phyloP scores from a whole-genome alignment of 1,140 invertebrate species.

The Tenebrio molitor region DNA sequence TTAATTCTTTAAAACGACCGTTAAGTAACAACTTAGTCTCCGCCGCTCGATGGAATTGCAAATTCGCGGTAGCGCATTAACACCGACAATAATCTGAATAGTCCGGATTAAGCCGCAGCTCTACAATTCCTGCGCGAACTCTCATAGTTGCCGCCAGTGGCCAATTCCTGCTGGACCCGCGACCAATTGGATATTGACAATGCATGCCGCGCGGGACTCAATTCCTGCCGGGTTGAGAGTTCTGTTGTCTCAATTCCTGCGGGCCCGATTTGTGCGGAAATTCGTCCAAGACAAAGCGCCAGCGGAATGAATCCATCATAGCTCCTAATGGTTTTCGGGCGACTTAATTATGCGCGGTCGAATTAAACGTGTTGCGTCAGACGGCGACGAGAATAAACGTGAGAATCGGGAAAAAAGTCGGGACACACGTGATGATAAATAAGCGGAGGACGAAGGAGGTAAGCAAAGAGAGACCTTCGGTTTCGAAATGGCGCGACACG shows the following conservation, averaged over 20 bases:
- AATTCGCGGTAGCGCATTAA: too few relatives aligned
- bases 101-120: too few relatives aligned
- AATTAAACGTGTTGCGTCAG: not conserved
- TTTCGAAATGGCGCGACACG: slow-evolving; percentile 8
- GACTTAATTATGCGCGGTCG: slow-evolving; percentile 20
- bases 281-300: slow-evolving; percentile 28
- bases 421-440: not conserved
- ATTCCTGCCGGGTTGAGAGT: too few relatives aligned
- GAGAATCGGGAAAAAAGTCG: slow-evolving; percentile 15
- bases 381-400: not conserved
- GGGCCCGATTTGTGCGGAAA: too few relatives aligned
- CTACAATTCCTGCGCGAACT: too few relatives aligned
- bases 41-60: slow-evolving; percentile 4
- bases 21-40: slow-evolving; percentile 16
- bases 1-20: slow-evolving; percentile 23
- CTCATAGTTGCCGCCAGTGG: too few relatives aligned
- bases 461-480: not conserved
- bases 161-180: too few relatives aligned
- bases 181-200: too few relatives aligned
- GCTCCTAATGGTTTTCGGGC: slow-evolving; percentile 27
- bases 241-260: too few relatives aligned
- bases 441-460: too few relatives aligned
- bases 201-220: too few relatives aligned
- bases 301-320: slow-evolving; percentile 25
- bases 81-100: too few relatives aligned